phyloP scores from a whole-genome alignment of 2,113 vertebrate genomes.

The Zosterops lateralis region DNA sequence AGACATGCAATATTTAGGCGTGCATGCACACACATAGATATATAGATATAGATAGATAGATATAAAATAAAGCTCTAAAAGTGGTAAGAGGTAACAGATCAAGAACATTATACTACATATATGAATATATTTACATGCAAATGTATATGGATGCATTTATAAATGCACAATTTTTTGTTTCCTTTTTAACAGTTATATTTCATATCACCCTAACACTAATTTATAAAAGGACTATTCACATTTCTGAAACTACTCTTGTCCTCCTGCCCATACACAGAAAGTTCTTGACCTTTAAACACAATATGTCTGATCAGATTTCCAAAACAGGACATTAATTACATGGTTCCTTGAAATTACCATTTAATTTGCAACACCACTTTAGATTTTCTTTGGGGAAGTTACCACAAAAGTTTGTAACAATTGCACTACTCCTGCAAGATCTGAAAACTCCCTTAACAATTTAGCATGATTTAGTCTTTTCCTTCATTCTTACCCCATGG shows the following conservation, averaged over 20 bases:
- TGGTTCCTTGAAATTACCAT: neutral
- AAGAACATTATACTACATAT: neutral
- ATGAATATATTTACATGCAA: neutral
- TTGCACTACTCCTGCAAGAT: neutral
- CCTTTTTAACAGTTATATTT: neutral
- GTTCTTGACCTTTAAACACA: neutral
- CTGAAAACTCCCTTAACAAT: neutral
- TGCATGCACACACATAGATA: accelerated
- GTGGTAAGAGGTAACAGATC: neutral
- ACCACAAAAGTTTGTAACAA: neutral
- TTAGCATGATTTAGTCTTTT: neutral
- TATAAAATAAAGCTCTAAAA: neutral
- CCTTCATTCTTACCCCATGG: neutral
- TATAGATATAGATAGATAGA: too few relatives aligned
- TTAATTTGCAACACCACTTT: neutral
- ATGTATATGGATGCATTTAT: neutral
- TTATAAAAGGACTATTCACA: neutral
- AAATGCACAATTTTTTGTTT: neutral
- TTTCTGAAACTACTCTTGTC: neutral
- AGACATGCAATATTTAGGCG: neutral
- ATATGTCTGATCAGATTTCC: neutral
- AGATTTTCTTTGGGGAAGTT: neutral
- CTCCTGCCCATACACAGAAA: neutral
- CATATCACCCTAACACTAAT: neutral
- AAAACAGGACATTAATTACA: neutral